Percentiles rank a stretch among this genome's conserved stretches.
phyloP scores from a whole-genome alignment of 2,797 vertebrate genomes.

The Sternotherus odoratus region DNA sequence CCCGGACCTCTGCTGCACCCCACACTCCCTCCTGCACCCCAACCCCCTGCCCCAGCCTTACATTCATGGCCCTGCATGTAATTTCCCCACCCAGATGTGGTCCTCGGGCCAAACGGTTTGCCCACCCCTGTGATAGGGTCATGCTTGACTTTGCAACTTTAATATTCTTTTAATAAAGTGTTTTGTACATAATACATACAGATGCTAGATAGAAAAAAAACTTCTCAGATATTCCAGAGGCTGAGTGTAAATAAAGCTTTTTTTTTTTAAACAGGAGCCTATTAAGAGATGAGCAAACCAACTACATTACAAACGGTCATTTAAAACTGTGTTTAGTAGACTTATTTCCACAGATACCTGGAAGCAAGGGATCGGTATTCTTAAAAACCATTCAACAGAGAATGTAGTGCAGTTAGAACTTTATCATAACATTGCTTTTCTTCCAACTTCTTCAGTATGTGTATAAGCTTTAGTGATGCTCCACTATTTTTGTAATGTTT shows the following conservation, averaged over 20 bases:
- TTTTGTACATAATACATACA: background rate
- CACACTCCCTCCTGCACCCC: no score
- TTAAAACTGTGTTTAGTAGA: background rate
- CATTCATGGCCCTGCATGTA: no score
- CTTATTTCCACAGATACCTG: background rate
- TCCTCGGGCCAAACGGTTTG: no score
- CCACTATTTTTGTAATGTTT: background rate
- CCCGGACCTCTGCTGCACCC: no score
- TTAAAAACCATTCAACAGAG: background rate
- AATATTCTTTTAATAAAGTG: background rate
- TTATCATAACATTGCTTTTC: background rate
- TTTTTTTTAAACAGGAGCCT: background rate
- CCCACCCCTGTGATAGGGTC: background rate
- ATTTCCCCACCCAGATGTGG: no score
- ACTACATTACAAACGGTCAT: constrained; percentile 28
- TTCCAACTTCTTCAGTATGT: background rate
- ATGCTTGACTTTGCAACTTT: background rate
- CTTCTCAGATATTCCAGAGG: constrained; percentile 9
- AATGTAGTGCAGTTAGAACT: background rate
- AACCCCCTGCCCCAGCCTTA: no score
- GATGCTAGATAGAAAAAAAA: background rate
- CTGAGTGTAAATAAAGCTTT: constrained; percentile 5
- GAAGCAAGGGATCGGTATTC: background rate
- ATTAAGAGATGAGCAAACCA: constrained; percentile 29
- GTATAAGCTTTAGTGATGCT: background rate